Conservation (phyloP, 2,113 vertebrate species). For the Reinhardtius hippoglossoides region DNA sequence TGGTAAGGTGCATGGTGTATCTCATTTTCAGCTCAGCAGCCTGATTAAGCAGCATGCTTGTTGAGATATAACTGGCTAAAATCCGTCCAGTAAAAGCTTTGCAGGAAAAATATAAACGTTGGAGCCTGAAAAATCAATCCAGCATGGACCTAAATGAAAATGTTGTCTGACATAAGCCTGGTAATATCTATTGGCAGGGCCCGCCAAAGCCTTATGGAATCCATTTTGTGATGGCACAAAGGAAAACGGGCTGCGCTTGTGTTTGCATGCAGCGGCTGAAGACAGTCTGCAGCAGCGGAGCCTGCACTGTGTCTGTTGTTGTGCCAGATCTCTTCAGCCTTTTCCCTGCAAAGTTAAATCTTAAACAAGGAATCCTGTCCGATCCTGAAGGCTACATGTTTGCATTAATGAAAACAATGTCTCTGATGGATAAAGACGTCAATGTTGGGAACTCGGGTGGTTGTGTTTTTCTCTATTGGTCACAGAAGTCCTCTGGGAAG, state of each 20-base stretch:
- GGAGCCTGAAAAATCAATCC: slow-evolving; percentile 56
- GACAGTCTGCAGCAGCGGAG: slow-evolving; percentile 31
- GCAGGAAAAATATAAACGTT: slow-evolving; percentile 45
- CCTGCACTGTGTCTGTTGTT: slow-evolving; percentile 48
- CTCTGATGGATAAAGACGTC: slow-evolving; percentile 61
- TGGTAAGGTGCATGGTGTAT: background rate
- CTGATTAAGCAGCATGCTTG: background rate
- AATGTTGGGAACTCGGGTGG: slow-evolving; percentile 36
- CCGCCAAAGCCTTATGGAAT: slow-evolving; percentile 53
- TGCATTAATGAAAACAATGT: slow-evolving; percentile 61
- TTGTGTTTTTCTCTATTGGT: slow-evolving; percentile 31
- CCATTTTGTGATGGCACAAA: slow-evolving; percentile 54
- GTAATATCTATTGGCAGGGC: slow-evolving; percentile 52
- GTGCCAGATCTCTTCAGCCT: slow-evolving; percentile 61
- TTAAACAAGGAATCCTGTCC: slow-evolving; percentile 63
- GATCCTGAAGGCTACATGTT: slow-evolving; percentile 51
- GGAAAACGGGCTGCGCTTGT: slow-evolving; percentile 46
- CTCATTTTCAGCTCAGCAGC: background rate
- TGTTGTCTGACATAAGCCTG: slow-evolving; percentile 42
- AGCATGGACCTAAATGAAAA: slow-evolving; percentile 54
- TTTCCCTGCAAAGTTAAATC: slow-evolving; percentile 57
- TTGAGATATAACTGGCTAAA: slow-evolving; percentile 19
- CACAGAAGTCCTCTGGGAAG: slow-evolving; percentile 40
- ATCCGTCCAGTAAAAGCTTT: slow-evolving; percentile 35
- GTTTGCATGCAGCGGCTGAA: slow-evolving; percentile 48